These are phyloP conservation scores for Passer montanus DNA, from an alignment of 2,113 vertebrate genomes.

Conservation along the genomic window DNA sequence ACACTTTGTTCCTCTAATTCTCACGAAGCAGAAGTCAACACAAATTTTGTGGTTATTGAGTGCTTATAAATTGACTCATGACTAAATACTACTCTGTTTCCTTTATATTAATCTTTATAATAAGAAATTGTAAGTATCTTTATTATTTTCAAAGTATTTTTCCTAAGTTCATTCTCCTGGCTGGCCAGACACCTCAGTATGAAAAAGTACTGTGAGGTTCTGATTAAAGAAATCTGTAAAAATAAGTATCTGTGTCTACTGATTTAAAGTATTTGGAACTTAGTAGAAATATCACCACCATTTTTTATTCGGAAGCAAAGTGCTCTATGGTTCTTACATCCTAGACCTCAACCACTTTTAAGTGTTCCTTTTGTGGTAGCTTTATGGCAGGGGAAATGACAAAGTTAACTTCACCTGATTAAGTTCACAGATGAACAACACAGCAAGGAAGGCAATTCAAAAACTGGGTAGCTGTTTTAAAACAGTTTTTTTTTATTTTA, in stretches of 20 bases:
- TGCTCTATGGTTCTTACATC: conserved; percentile 8
- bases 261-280: conserved; percentile 22
- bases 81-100: not conserved
- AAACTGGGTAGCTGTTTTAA: not conserved
- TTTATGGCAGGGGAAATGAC: not conserved
- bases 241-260: not conserved
- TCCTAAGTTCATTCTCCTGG: not conserved
- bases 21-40: not conserved
- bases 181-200: not conserved
- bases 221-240: not conserved
- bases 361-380: not conserved
- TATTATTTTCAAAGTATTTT: not conserved
- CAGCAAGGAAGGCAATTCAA: not conserved
- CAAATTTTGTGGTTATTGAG: not conserved
- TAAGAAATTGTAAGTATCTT: not conserved
- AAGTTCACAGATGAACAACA: not conserved
- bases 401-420: not conserved
- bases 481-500: not conserved
- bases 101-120: not conserved
- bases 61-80: not conserved
- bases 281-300: not conserved
- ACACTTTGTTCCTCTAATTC: conserved; percentile 1
- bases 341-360: not conserved
- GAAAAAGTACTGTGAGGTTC: not conserved
- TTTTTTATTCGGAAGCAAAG: conserved; percentile 5